Evolutionary conservation across 2,888 invertebrate species (phyloP), one percentile per base, ranked within the genome.

Genomic region (Listrodromus nycthemerus): DNA sequence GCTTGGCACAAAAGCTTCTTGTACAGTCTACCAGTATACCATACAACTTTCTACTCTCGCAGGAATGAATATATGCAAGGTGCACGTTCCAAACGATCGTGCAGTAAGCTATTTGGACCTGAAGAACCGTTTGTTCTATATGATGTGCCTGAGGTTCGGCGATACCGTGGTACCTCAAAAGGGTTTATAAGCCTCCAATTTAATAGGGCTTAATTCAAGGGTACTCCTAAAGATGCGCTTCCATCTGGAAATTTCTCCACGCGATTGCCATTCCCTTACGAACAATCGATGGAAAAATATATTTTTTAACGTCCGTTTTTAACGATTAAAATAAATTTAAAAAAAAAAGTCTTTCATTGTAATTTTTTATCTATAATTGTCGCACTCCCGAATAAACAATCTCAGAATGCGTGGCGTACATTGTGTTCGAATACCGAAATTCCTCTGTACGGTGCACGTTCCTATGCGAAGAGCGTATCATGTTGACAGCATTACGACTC

Each of bases 401-500:
- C 37, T 52, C 21, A 19, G 21, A 52, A 21, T 19, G 21, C 0
- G 52, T 19, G 21, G 21, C 21, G 13, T 52, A 21, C 21, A 10
- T 7, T 2, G 19, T 8, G 52, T 52, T 52, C 5, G 5, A 24
- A 58, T 58, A 58, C 21, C 24, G 24, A 27, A 30, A 61, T 27
- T 61, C 16, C 30, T 16, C n/a, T 5, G 30, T 24, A 16, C 16
- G 30, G n/a, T 37, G 63, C n/a, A 66, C 41, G 21, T 65, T 16
- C 27, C 45, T 63, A 27, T 21, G 13, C 27, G 13, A 7, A 16
- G 48, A 13, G 19, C 30, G 13, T 45, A 37, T 48, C 24, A 19
- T 52, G 2, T 30, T 21, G 58, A 30, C 73, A 55, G 21, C 73
- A 50, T 65, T 71, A 24, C 86, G 85, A 87, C 86, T 80, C 85